phyloP scores from a whole-genome alignment of 2,113 vertebrate genomes.

The Anoura caudifer region DNA sequence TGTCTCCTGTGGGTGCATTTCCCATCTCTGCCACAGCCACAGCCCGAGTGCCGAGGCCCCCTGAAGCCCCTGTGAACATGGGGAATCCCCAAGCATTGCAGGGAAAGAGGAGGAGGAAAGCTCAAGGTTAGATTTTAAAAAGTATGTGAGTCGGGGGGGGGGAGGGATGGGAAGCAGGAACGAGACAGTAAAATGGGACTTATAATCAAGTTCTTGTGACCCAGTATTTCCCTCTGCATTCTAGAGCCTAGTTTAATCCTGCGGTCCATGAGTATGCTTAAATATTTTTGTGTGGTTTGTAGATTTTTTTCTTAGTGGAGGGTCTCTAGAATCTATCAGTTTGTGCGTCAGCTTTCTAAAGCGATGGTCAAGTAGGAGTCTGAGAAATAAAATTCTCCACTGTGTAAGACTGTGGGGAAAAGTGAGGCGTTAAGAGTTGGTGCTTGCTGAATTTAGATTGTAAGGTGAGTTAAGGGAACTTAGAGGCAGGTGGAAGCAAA shows the following conservation, averaged over 20 bases:
- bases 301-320: neutral
- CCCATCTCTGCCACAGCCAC: neutral
- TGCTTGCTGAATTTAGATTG: neutral
- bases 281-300: neutral
- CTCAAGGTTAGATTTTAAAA: neutral
- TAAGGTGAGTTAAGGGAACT: neutral
- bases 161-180: rapidly evolving
- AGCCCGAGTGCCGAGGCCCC: neutral
- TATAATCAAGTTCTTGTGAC: neutral
- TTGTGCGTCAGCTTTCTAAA: neutral
- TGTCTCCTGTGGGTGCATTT: neutral
- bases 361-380: neutral
- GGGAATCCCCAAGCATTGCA: neutral
- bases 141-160: too few species aligned
- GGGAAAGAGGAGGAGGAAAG: neutral
- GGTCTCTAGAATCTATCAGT: neutral
- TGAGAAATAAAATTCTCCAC: neutral
- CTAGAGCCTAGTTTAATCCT: neutral
- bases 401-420: neutral
- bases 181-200: neutral
- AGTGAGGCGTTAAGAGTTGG: neutral
- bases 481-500: neutral
- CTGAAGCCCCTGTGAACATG: neutral
- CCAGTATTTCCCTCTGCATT: neutral
- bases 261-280: neutral